Base-by-base conservation (phyloP, 2,113 vertebrate genomes). In the Callorhinus ursinus region DNA sequence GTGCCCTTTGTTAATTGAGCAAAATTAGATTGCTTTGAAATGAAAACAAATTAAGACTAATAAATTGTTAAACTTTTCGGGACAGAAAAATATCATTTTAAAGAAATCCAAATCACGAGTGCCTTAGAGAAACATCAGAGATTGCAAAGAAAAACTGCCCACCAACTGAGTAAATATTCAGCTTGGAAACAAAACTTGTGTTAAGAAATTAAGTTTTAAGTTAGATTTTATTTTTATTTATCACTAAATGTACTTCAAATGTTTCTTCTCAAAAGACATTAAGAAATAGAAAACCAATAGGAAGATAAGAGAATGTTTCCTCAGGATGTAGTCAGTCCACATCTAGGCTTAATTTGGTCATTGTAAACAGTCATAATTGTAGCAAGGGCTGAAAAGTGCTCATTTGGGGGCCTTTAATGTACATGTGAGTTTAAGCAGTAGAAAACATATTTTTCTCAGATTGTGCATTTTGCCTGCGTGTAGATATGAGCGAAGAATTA, bases 271-370 rank as follows among this genome's bases (percentile, higher is more conserved):
- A 81, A 79, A 95, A 69, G 7, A 72, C 61, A 15, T 46, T 51
- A 77, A 53, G 39, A 57, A 72, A 57, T 10, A 46, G 15, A 63
- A 39, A 49, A 26, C 22, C 42, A 13, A 36, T 8, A 21, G 33
- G 53, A 61, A 82, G 22, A n/a, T 1, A 69, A 14, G 6, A 79
- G 22, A 51, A 11, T 21, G 2, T 12, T 53, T 72, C 49, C 31
- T 67, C 4, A 0, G 2, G n/a, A 31, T 57, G 16, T 3, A 5
- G 22, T 2, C 28, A 26, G 3, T 49, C 19, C 21, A 9, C 3
- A 18, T 24, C 19, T 36, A 9, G 26, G 4, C 63, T 67, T 24
- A 15, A 13, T 14, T 24, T 28, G 24, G 19, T 80, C 16, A 1
- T 21, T 9, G n/a, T 33, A 42, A 46, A 39, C 36, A 15, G 3